Percentiles rank a stretch among this genome's conserved stretches.
Evolutionary conservation across 2,888 invertebrate genomes (phyloP).

Genomic region (Fragum whitleyi): DNA sequence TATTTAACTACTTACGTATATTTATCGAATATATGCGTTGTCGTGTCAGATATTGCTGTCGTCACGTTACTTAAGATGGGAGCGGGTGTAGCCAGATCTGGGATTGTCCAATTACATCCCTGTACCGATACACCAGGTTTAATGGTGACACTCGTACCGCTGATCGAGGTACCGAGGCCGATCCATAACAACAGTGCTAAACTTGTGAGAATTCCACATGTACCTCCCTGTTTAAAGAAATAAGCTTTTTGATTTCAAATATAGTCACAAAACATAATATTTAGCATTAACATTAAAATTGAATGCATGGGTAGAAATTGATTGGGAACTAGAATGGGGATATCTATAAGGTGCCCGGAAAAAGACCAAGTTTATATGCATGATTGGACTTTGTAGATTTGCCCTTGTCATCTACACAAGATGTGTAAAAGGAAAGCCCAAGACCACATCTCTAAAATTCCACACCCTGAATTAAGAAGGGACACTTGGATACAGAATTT

Average conservation of each 20-base stretch:
- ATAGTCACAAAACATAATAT: neutral
- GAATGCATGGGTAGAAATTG: too few relatives aligned
- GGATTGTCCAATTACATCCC: constrained; percentile 54
- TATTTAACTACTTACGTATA: constrained; percentile 44
- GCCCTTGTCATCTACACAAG: too few relatives aligned
- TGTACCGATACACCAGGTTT: constrained; percentile 42
- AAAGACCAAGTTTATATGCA: too few relatives aligned
- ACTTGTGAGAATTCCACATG: constrained; percentile 34
- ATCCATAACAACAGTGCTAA: constrained; percentile 56
- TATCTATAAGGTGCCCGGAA: too few relatives aligned
- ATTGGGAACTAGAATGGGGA: too few relatives aligned
- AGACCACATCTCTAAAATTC: too few relatives aligned
- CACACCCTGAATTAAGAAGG: too few relatives aligned
- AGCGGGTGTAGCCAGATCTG: constrained; percentile 13
- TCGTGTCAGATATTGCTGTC: neutral
- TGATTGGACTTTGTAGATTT: too few relatives aligned
- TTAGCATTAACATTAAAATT: too few relatives aligned
- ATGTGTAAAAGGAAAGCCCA: too few relatives aligned
- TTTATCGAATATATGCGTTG: constrained; percentile 50
- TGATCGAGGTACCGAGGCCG: constrained; percentile 43
- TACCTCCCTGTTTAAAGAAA: constrained; percentile 46
- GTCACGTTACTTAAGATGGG: neutral
- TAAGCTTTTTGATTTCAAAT: neutral
- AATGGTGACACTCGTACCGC: constrained; percentile 41
- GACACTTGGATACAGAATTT: too few relatives aligned